Conservation (phyloP, 1,140 invertebrate genomes). For the Ridgeia piscesae region DNA sequence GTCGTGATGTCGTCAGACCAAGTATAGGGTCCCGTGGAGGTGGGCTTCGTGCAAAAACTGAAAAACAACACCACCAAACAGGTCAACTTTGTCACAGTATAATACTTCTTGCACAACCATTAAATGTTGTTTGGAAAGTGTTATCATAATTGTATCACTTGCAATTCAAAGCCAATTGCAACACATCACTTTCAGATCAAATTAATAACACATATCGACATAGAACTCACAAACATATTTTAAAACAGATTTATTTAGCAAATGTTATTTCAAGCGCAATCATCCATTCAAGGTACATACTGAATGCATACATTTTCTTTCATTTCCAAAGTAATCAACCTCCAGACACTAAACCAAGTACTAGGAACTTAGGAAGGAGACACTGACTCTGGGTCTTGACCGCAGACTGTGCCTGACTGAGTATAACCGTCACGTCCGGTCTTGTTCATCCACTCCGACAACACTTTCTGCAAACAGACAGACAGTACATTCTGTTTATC, state of each 20-base stretch:
- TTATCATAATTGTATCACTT: too few species aligned
- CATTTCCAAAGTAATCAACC: constrained; percentile 7
- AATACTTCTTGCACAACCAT: background rate
- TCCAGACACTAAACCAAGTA: constrained; percentile 24
- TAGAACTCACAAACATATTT: too few species aligned
- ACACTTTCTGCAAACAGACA: background rate
- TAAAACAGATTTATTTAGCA: background rate
- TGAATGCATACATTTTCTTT: background rate
- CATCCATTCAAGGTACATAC: constrained; percentile 21
- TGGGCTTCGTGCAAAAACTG: constrained; percentile 92
- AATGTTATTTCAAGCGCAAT: constrained; percentile 7
- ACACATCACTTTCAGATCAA: too few species aligned
- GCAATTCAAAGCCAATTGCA: too few species aligned
- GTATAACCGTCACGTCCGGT: constrained; percentile 17
- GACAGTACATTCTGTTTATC: too few species aligned
- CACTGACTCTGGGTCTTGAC: constrained; percentile 89
- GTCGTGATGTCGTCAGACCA: constrained; percentile 99
- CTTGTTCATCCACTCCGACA: background rate
- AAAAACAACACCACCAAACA: constrained; percentile 33
- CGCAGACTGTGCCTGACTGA: constrained; percentile 85
- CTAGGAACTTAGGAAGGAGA: constrained; percentile 20
- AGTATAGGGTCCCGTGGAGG: constrained; percentile 84
- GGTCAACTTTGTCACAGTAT: background rate
- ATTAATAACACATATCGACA: too few species aligned
- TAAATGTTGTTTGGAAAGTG: too few species aligned